Evolutionary conservation across 2,797 vertebrate genomes (phyloP), one percentile per base, ranked within the genome.

Genomic region (Sparidentex hasta): DNA sequence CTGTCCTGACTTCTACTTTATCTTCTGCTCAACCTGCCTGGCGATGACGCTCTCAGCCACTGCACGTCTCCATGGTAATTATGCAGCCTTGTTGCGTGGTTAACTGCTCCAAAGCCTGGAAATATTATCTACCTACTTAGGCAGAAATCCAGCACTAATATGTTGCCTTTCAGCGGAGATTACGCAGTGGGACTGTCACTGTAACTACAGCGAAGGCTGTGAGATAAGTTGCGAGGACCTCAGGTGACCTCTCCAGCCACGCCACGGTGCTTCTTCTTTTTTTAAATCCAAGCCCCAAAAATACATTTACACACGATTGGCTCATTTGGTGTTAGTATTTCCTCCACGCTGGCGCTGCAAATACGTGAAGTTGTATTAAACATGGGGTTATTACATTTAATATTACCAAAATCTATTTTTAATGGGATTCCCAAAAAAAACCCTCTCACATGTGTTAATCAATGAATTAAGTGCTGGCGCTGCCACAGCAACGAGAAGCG

Each of bases 1-100:
- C 55, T 33, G 80, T 64, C 59, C 69, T 62, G 72, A 73, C 81
- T 73, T 65, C 52, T 74, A 17, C 84, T 88, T 82, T 61, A 72
- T 80, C 71, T 14, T 61, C 62, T 29, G 65, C 51, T 83, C 71
- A 72, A 64, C 74, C 65, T 52, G 66, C 29, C 58, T 55, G 56
- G n/a, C 7, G 70, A 76, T 73, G 71, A 78, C 1, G 29, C 77
- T 81, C 27, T 78, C 65, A 46, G 72, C 79, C 51, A 70, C 41
- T 46, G 69, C 51, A 75, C 20, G n/a, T 85, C 81, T 78, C 85
- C 66, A 63, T 84, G 71, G 77, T 76, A 73, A 82, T 87, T 75
- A 80, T 73, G 65, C 74, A 86, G 81, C 33, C 56, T 62, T 65
- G 11, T 69, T 62, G 80, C 48, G 4, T 70, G 63, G 62, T 66